These are phyloP conservation scores for Coelopa pilipes DNA, from an alignment of 2,888 invertebrate species.

Conservation along the genomic window DNA sequence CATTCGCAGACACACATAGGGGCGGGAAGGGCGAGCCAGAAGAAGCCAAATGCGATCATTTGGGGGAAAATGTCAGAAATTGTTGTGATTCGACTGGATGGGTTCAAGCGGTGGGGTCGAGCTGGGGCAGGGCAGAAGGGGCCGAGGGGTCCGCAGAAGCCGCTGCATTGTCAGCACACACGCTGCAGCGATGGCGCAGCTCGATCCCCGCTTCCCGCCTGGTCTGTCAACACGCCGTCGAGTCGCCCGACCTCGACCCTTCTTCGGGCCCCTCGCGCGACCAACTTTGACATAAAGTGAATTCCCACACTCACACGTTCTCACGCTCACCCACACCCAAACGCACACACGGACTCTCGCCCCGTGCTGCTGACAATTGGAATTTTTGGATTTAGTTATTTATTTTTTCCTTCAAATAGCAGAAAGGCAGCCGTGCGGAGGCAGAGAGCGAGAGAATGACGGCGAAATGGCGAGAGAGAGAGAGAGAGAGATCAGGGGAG, in stretches of 20 bases:
- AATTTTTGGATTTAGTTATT: not conserved
- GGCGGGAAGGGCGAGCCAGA: no score
- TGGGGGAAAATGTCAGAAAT: constrained; percentile 6
- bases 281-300: constrained; percentile 4
- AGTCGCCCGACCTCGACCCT: not conserved
- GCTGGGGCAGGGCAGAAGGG: no score
- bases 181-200: not conserved
- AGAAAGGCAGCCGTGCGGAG: no score
- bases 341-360: not conserved
- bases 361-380: not conserved
- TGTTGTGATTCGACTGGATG: constrained; percentile 10
- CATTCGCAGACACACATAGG: no score
- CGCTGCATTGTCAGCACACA: constrained; percentile 25
- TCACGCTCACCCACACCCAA: no score
- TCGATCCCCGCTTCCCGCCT: not conserved
- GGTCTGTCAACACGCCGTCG: not conserved
- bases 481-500: not conserved
- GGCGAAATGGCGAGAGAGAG: not conserved
- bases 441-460: not conserved
- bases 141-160: not conserved
- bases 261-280: no score
- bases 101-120: no score
- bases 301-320: not conserved
- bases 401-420: constrained; percentile 1
- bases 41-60: not conserved